Evolutionary conservation across 1,140 invertebrate genomes (phyloP).

Genomic region (Hetaerina americana): DNA sequence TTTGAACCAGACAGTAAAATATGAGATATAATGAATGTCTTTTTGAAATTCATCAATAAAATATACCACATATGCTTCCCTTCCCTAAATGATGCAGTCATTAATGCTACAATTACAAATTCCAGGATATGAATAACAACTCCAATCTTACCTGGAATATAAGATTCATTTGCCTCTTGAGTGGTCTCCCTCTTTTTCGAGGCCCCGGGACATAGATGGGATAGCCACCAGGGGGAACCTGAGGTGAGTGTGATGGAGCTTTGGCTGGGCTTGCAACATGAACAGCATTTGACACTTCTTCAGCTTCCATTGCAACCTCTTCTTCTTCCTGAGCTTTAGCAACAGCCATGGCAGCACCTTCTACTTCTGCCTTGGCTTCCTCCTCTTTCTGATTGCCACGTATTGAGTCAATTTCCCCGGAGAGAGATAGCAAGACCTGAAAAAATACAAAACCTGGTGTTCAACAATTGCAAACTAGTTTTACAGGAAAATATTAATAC

Average conservation of each 20-base stretch:
- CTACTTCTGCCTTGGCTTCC: not conserved
- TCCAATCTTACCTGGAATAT: conserved; percentile 11
- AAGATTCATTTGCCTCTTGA: conserved; percentile 13
- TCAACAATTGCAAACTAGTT: too few relatives aligned
- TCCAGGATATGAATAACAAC: too few relatives aligned
- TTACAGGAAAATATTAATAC: too few relatives aligned
- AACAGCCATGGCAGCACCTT: not conserved
- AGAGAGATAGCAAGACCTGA: not conserved
- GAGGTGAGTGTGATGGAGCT: not conserved
- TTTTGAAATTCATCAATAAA: too few relatives aligned
- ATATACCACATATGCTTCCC: too few relatives aligned
- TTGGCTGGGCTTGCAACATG: not conserved
- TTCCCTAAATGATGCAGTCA: too few relatives aligned
- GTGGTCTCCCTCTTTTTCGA: conserved; percentile 9
- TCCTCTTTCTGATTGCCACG: not conserved
- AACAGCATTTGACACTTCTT: not conserved
- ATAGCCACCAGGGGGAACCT: not conserved
- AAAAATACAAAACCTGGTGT: not conserved
- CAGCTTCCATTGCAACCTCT: not conserved
- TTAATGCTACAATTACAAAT: too few relatives aligned
- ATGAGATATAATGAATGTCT: too few relatives aligned
- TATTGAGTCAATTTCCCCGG: not conserved
- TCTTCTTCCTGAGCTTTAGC: not conserved
- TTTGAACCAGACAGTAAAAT: too few relatives aligned
- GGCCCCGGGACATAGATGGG: conserved; percentile 6